Conservation (phyloP, 64 coral and sea anemone species). For the Montipora sp. region DNA sequence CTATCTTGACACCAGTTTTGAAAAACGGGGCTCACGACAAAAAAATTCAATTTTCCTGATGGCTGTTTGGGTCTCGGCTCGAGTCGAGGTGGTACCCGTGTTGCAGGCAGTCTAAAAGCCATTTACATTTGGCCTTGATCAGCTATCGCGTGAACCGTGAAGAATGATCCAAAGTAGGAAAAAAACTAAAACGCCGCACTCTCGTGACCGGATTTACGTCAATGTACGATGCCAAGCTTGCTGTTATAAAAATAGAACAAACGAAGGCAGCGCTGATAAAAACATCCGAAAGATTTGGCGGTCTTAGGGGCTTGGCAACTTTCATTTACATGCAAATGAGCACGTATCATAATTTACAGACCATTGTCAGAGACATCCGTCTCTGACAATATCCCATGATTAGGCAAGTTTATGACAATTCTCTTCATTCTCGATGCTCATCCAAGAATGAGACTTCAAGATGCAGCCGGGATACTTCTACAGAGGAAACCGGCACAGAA, state of each 20-base stretch:
- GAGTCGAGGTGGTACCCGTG: background rate
- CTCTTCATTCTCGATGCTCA: too few species aligned
- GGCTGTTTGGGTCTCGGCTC: background rate
- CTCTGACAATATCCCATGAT: too few species aligned
- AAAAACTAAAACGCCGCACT: background rate
- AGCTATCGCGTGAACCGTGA: background rate
- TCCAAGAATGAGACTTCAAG: too few species aligned
- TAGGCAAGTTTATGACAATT: too few species aligned
- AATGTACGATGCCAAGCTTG: background rate
- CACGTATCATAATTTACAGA: background rate
- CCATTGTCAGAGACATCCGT: background rate
- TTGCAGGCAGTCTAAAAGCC: background rate
- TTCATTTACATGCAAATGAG: background rate
- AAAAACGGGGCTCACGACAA: slow-evolving; percentile 31
- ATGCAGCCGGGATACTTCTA: too few species aligned
- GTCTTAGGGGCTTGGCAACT: background rate
- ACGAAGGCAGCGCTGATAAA: background rate
- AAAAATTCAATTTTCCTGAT: background rate
- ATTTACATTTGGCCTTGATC: background rate
- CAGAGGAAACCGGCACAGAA: too few species aligned
- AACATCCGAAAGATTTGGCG: background rate
- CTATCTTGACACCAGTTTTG: slow-evolving; percentile 46
- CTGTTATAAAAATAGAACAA: background rate
- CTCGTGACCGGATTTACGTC: background rate
- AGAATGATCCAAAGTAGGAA: background rate